A percentile compares a stretch with the other conserved stretches of the same genome.
These are phyloP conservation scores for Rhinogobio ventralis DNA, from an alignment of 2,797 vertebrate species.

Conservation along the genomic window DNA sequence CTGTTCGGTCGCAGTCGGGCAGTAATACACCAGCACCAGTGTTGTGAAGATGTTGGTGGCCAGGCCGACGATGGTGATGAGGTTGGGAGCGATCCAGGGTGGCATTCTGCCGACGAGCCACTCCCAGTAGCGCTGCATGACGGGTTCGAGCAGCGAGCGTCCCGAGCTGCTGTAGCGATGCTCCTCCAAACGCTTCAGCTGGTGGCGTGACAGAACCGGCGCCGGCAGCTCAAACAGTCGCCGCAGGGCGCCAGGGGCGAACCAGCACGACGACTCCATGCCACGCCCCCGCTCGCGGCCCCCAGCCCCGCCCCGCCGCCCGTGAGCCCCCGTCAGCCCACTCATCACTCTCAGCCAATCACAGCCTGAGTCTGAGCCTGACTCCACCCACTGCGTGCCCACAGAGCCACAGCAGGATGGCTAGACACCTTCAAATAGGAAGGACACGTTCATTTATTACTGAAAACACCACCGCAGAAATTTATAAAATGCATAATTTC, in stretches of 20 bases:
- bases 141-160: constrained; percentile 91
- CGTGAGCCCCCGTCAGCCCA: constrained; percentile 81
- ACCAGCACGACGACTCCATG: constrained; percentile 79
- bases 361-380: constrained; percentile 68
- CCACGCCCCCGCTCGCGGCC: constrained; percentile 75
- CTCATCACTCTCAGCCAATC: constrained; percentile 62
- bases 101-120: constrained; percentile 92
- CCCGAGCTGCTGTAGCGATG: constrained; percentile 95
- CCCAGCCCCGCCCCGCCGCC: constrained; percentile 81
- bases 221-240: constrained; percentile 90
- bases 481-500: background rate
- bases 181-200: constrained; percentile 95
- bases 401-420: constrained; percentile 68
- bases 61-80: constrained; percentile 95
- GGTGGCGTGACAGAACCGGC: constrained; percentile 90
- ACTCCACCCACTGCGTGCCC: constrained; percentile 55
- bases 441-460: background rate
- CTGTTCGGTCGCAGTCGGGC: constrained; percentile 96
- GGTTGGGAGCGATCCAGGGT: constrained; percentile 94
- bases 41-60: constrained; percentile 95
- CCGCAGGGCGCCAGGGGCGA: constrained; percentile 81
- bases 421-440: constrained; percentile 34
- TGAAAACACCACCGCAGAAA: background rate
- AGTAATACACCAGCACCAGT: constrained; percentile 92
- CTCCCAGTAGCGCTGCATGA: constrained; percentile 98